phyloP scores from a whole-genome alignment of 2,113 vertebrate genomes.

The Coturnix japonica region DNA sequence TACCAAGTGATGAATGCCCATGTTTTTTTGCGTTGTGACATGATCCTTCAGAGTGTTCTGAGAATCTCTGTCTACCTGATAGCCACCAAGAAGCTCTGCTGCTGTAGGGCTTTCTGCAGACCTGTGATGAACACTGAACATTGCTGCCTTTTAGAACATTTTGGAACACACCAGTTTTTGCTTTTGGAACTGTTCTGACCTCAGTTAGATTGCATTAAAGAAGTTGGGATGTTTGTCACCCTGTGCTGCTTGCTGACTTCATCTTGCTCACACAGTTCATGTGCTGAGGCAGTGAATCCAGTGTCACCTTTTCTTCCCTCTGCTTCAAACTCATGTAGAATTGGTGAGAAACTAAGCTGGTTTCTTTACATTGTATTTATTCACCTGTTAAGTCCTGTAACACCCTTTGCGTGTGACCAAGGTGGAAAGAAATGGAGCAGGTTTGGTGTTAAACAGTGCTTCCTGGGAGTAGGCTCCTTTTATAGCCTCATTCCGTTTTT shows the following conservation, averaged over 20 bases:
- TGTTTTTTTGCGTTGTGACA: background rate
- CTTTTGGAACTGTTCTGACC: background rate
- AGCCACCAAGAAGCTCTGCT: background rate
- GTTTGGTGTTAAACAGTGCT: background rate
- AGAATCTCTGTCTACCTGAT: constrained; percentile 25
- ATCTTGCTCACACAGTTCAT: rapidly evolving
- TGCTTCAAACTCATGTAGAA: background rate
- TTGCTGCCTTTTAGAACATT: rapidly evolving
- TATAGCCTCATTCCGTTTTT: background rate
- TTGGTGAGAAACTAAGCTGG: background rate
- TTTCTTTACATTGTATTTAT: background rate
- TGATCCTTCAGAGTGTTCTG: background rate
- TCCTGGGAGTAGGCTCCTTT: background rate
- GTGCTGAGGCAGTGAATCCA: background rate
- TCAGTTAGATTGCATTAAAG: background rate
- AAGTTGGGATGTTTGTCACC: background rate
- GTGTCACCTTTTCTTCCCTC: background rate
- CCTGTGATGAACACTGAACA: background rate
- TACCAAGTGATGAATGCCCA: rapidly evolving
- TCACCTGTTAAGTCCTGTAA: background rate
- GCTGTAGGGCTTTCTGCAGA: background rate
- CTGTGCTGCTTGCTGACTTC: background rate
- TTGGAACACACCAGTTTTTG: background rate
- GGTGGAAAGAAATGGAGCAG: background rate
- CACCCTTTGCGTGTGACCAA: background rate